phyloP scores from a whole-genome alignment of 2,888 invertebrate species.

The Maniola hyperantus region DNA sequence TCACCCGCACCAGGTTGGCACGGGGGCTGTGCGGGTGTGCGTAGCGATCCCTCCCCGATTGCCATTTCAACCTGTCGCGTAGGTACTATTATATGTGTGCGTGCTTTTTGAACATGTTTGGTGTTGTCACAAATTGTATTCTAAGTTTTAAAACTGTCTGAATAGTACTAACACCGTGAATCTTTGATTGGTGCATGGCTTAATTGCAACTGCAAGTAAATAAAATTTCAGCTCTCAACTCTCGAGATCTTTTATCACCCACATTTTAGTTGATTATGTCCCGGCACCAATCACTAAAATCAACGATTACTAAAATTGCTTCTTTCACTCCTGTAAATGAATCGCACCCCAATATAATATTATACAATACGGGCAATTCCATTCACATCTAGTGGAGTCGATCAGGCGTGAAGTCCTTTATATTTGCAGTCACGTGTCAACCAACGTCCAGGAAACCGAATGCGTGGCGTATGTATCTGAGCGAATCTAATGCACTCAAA shows the following conservation, averaged over 20 bases:
- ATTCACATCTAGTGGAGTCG: constrained; percentile 72
- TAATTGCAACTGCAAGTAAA: too few relatives aligned
- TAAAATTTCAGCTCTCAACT: not conserved
- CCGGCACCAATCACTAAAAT: constrained; percentile 9
- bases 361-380: constrained; percentile 77
- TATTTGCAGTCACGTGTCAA: constrained; percentile 77
- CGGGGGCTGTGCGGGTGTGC: too few relatives aligned
- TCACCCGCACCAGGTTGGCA: too few relatives aligned
- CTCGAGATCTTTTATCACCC: not conserved
- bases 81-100: too few relatives aligned
- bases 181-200: too few relatives aligned
- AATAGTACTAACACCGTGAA: too few relatives aligned
- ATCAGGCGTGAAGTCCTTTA: constrained; percentile 80
- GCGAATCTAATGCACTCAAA: constrained; percentile 80
- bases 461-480: constrained; percentile 68
- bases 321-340: constrained; percentile 41
- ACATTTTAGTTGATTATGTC: not conserved
- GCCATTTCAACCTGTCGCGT: too few relatives aligned
- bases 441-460: constrained; percentile 75
- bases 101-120: too few relatives aligned
- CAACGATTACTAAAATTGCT: constrained; percentile 34
- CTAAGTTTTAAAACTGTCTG: too few relatives aligned
- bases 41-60: too few relatives aligned
- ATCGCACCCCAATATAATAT: constrained; percentile 62
- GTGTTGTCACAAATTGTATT: too few relatives aligned